Conservation (phyloP, 2,888 invertebrate species). For the Pandemis cinnamomeana region DNA sequence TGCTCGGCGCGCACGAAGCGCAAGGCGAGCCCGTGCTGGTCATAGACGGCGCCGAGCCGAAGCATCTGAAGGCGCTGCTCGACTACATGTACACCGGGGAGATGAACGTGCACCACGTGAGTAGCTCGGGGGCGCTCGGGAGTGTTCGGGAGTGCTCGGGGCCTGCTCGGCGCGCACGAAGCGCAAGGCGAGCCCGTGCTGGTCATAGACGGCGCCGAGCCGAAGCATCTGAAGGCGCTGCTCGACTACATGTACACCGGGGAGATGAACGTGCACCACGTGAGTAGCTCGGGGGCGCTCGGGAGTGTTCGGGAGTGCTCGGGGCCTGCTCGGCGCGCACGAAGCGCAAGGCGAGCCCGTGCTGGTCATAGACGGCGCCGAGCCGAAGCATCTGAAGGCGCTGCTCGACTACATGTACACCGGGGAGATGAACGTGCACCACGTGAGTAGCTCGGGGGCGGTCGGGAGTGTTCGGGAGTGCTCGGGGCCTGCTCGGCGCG, state of each 20-base stretch:
- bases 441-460: no score
- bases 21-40: constrained; percentile 89
- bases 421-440: constrained; percentile 96
- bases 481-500: no score
- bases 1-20: constrained; percentile 93
- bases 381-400: constrained; percentile 90
- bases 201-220: constrained; percentile 89
- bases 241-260: constrained; percentile 98
- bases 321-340: neutral
- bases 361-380: no score
- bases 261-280: constrained; percentile 97
- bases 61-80: constrained; percentile 91
- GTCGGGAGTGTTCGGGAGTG: no score
- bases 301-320: neutral
- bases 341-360: neutral
- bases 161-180: constrained; percentile 93
- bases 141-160: neutral
- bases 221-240: constrained; percentile 89
- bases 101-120: constrained; percentile 97
- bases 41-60: constrained; percentile 86
- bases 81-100: constrained; percentile 98
- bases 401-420: constrained; percentile 97
- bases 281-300: constrained; percentile 80
- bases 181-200: constrained; percentile 86
- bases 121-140: constrained; percentile 60